Percentiles rank a stretch among this genome's conserved stretches.
Conservation (phyloP, 2,888 invertebrate genomes). For the Mycalesis mineus region DNA sequence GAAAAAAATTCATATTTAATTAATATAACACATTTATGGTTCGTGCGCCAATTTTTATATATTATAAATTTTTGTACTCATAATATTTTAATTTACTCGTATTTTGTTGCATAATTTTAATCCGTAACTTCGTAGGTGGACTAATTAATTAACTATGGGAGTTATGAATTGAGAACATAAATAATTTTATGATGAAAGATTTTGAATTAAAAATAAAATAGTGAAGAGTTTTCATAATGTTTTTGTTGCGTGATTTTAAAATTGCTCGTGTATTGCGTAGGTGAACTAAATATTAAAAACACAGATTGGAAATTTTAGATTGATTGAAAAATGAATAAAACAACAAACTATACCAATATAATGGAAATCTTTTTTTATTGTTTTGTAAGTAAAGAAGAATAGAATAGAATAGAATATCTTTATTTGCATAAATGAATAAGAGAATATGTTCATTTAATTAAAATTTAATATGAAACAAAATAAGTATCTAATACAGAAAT, state of each 20-base stretch:
- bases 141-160: background rate
- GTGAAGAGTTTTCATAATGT: background rate
- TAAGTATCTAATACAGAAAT: too few relatives aligned
- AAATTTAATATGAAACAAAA: too few relatives aligned
- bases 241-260: background rate
- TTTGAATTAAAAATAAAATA: background rate
- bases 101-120: background rate
- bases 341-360: too few relatives aligned
- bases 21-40: background rate
- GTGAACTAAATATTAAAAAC: background rate
- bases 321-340: background rate
- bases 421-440: too few relatives aligned
- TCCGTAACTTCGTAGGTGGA: background rate
- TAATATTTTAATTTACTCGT: background rate
- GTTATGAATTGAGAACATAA: background rate
- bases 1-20: slow-evolving; percentile 7
- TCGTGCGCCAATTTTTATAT: background rate
- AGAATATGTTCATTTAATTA: too few relatives aligned
- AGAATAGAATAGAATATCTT: too few relatives aligned
- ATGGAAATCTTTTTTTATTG: too few relatives aligned
- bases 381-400: too few relatives aligned
- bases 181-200: background rate
- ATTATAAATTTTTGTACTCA: background rate
- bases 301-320: background rate
- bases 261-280: background rate